These are phyloP conservation scores for Austrolebias charrua DNA, from an alignment of 2,797 vertebrate genomes.

Conservation along the genomic window DNA sequence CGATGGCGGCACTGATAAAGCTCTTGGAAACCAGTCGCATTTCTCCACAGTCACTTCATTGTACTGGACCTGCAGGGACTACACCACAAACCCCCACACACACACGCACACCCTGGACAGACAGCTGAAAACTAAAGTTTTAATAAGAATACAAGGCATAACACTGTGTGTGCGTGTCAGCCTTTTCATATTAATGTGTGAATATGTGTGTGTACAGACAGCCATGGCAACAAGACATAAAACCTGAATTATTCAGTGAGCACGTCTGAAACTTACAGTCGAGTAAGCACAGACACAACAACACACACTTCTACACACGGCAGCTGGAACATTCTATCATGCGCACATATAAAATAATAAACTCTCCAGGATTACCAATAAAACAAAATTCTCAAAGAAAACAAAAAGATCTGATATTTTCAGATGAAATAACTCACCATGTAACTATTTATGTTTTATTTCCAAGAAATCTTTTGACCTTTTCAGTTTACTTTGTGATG, in stretches of 20 bases:
- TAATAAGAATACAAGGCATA: conserved; percentile 43
- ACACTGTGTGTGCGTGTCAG: conserved; percentile 27
- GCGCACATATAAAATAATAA: neutral
- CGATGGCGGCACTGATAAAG: neutral
- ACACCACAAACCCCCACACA: too few species aligned
- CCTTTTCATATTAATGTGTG: conserved; percentile 26
- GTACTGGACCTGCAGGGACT: too few species aligned
- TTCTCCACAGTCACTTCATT: too few species aligned
- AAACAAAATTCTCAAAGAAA: too few species aligned
- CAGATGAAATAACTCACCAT: too few species aligned
- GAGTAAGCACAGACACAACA: conserved; percentile 57
- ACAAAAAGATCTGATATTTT: too few species aligned
- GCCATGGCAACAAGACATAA: conserved; percentile 63
- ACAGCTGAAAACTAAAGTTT: conserved; percentile 38
- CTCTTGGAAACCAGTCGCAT: too few species aligned
- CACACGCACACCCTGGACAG: conserved; percentile 13
- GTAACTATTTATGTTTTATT: too few species aligned
- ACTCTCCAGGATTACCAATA: too few species aligned
- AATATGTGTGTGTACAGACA: conserved; percentile 22
- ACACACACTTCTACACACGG: neutral
- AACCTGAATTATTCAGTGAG: conserved; percentile 75
- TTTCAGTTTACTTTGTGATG: too few species aligned
- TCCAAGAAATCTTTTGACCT: too few species aligned
- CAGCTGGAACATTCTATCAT: conserved; percentile 9
- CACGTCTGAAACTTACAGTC: conserved; percentile 77